Evolutionary conservation across 2,113 vertebrate genomes (phyloP).

Genomic region (Rhagologus leucostigma): DNA sequence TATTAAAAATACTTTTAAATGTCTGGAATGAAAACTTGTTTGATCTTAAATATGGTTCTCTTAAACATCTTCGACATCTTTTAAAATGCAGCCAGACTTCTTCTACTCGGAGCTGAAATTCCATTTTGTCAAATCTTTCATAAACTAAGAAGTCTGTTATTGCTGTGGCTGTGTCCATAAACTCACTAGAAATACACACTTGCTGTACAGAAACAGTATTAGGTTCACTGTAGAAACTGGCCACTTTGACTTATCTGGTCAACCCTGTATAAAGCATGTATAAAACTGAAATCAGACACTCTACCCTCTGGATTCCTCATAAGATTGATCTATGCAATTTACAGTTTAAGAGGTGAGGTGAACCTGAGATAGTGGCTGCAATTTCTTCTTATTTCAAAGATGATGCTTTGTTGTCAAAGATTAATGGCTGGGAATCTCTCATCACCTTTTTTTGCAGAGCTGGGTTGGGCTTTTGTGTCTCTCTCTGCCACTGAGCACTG

Average conservation of each 20-base stretch:
- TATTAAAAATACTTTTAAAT: neutral
- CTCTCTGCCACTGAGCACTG: neutral
- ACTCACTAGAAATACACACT: neutral
- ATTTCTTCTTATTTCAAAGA: neutral
- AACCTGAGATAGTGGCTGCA: neutral
- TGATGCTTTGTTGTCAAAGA: constrained; percentile 34
- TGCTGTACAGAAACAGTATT: neutral
- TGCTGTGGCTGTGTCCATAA: neutral
- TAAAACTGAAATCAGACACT: neutral
- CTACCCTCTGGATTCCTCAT: neutral
- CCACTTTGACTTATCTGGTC: neutral
- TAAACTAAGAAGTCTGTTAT: neutral
- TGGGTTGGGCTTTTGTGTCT: neutral
- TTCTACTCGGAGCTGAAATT: neutral
- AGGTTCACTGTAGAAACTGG: neutral
- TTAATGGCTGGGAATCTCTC: constrained; percentile 25
- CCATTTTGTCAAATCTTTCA: neutral
- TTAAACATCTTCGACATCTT: neutral
- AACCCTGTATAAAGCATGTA: neutral
- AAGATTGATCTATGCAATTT: neutral
- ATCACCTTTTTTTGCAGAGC: neutral
- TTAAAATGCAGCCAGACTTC: neutral
- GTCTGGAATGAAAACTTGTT: neutral
- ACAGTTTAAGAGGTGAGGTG: neutral
- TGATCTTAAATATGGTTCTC: neutral